Evolutionary conservation across 2,888 invertebrate species (phyloP).

Genomic region (Machimus rusticus): DNA sequence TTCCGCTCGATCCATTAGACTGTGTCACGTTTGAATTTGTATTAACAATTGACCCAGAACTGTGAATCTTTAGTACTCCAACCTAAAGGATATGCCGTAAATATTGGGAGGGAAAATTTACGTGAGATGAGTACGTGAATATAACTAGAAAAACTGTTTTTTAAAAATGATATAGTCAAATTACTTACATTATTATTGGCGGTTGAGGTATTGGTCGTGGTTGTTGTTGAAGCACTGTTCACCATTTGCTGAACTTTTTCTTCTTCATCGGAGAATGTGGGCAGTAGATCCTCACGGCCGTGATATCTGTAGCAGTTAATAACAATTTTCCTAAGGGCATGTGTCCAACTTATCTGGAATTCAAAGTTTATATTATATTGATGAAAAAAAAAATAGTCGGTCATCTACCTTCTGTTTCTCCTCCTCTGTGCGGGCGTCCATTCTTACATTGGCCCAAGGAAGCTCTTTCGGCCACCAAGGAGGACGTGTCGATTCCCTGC

Average conservation of each 20-base stretch:
- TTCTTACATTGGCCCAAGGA: constrained; percentile 97
- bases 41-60: constrained; percentile 56
- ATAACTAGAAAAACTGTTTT: neutral
- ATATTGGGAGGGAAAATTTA: constrained; percentile 18
- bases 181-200: constrained; percentile 50
- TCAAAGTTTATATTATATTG: neutral
- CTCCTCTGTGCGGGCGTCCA: constrained; percentile 95
- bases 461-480: constrained; percentile 98
- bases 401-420: constrained; percentile 93
- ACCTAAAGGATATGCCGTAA: constrained; percentile 53
- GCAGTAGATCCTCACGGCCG: constrained; percentile 92
- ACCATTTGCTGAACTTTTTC: constrained; percentile 75
- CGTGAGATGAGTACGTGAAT: constrained; percentile 12
- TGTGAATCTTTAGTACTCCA: constrained; percentile 62
- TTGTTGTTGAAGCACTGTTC: constrained; percentile 56
- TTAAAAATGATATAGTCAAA: neutral
- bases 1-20: constrained; percentile 61
- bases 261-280: constrained; percentile 92
- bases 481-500: constrained; percentile 92
- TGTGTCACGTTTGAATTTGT: constrained; percentile 54
- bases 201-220: constrained; percentile 49
- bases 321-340: constrained; percentile 94
- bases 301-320: constrained; percentile 98
- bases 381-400: neutral
- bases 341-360: constrained; percentile 95